Percentiles rank a stretch among this genome's conserved stretches.
Conservation (phyloP, 2,113 vertebrate species). For the Antidorcas marsupialis region DNA sequence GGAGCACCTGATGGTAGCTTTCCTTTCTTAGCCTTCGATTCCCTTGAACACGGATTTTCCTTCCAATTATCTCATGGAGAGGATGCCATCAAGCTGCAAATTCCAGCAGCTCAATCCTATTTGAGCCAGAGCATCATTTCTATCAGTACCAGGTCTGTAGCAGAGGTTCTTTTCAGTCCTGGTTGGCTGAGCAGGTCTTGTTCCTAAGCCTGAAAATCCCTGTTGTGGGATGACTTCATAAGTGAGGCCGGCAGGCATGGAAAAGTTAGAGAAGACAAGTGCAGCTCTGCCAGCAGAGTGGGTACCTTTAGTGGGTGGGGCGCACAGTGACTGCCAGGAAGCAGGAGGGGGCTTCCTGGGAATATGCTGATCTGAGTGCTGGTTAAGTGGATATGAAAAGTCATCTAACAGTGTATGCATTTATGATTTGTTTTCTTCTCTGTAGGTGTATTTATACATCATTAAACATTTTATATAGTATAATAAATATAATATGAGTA, state of each 20-base stretch:
- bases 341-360: background rate
- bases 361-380: background rate
- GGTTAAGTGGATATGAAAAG: background rate
- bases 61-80: background rate
- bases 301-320: too few species aligned
- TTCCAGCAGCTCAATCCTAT: background rate
- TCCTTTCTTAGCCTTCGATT: background rate
- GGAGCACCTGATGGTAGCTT: too few species aligned
- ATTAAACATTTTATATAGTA: background rate
- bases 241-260: background rate
- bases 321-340: rapidly evolving
- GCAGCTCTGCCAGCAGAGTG: background rate
- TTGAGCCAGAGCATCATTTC: background rate
- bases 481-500: background rate
- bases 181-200: background rate
- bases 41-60: background rate
- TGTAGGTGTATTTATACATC: background rate
- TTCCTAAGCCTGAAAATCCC: background rate
- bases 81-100: background rate
- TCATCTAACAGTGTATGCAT: background rate
- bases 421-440: background rate
- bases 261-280: background rate
- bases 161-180: background rate
- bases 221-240: background rate
- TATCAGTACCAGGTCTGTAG: background rate